Evolutionary conservation across 1,140 invertebrate genomes (phyloP), one percentile per base, ranked within the genome.

Genomic region (Brachionus angularis): DNA sequence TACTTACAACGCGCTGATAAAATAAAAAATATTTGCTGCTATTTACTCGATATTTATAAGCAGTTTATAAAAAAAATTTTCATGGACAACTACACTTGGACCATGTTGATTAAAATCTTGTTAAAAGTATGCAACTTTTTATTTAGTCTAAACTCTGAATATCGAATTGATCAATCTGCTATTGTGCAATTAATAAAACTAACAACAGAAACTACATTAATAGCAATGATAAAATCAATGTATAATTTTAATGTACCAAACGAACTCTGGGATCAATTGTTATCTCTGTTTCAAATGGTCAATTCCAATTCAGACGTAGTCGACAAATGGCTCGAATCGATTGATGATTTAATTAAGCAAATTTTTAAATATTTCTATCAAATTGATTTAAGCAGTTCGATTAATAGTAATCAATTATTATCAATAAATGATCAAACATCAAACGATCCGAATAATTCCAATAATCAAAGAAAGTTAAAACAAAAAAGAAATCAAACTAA

Each of bases 181-280:
- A 10, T 10, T 42, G 39, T 42, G 10, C 10, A 67, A 47, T 14
- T 67, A 18, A 31, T 67, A 16, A 46, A 67, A 34, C 4, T 67
- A 33, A 50, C 62, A 2, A 67, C 62, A 21, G 62, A 64, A 64
- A 98, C 94, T 1, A 79, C 97, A 14, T 95, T 97, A 73, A 93
- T 97, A 42, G 96, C 93, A 0, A 97, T 93, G 93, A 96, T 97
- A 73, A 93, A 95, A 78, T 93, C 93, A 0, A 96, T 96, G 82
- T 84, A 96, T 71, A 95, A 96, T 82, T 92, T 96, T 2, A 86
- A 89, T 3, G 90, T 94, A 61, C 88, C 88, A 58, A 84, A 87
- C 7, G 88, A 91, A 75, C 82, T 98, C 4, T 98, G 95, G 95
- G 91, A 97, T 81, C 89, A 91, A 77, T 94, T 97, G 80, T 85